phyloP scores from a whole-genome alignment of 2,888 invertebrate species.

The Pollenia griseotomentosa region DNA sequence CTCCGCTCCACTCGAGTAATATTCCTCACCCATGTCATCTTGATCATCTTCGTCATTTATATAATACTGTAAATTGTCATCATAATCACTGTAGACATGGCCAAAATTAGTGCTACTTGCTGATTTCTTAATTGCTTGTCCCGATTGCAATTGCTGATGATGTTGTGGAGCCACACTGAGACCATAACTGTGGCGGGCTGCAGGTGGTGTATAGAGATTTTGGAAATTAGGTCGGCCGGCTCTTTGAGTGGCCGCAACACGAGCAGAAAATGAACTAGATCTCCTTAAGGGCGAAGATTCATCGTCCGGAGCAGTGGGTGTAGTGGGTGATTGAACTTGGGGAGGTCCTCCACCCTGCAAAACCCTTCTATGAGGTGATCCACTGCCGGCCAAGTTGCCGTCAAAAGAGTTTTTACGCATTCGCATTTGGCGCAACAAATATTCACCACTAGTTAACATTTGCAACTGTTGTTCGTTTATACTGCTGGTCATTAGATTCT shows the following conservation, averaged over 20 bases:
- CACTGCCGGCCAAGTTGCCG: constrained; percentile 75
- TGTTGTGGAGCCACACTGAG: constrained; percentile 64
- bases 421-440: constrained; percentile 80
- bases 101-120: constrained; percentile 84
- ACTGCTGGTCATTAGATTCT: constrained; percentile 82
- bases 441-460: constrained; percentile 81
- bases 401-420: constrained; percentile 84
- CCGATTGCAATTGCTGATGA: constrained; percentile 63
- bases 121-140: constrained; percentile 81
- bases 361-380: constrained; percentile 70
- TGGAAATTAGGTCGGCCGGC: constrained; percentile 80
- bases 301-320: constrained; percentile 62
- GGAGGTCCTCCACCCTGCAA: constrained; percentile 66
- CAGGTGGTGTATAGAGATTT: constrained; percentile 82
- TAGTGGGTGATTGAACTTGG: constrained; percentile 74
- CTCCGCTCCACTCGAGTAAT: constrained; percentile 81
- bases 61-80: constrained; percentile 83
- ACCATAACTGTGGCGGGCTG: constrained; percentile 79
- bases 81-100: constrained; percentile 82
- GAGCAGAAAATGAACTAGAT: constrained; percentile 88
- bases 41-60: constrained; percentile 84
- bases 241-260: constrained; percentile 77
- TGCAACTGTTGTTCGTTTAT: constrained; percentile 83
- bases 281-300: constrained; percentile 86
- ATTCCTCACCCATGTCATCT: constrained; percentile 80